phyloP scores from a whole-genome alignment of 2,113 vertebrate species.

The Saimiri boliviensis region DNA sequence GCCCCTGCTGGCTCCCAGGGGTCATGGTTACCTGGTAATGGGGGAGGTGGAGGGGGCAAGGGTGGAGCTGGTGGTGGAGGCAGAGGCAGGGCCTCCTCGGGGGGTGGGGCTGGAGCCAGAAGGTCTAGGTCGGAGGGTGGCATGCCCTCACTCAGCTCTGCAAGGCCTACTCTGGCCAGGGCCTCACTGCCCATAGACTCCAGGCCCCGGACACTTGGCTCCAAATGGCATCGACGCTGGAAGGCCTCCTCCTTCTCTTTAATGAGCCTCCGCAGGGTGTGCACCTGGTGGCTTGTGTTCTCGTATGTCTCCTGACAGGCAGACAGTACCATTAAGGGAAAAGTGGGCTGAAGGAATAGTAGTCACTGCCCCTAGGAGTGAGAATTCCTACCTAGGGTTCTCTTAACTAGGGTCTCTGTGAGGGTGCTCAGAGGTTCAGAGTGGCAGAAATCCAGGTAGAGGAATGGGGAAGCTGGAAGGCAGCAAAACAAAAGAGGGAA shows the following conservation, averaged over 20 bases:
- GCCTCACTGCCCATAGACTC: constrained; percentile 84
- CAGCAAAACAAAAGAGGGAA: not conserved
- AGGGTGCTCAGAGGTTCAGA: not conserved
- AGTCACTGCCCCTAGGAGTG: not conserved
- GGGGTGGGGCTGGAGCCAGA: constrained; percentile 55
- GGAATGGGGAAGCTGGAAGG: not conserved
- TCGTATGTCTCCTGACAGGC: constrained; percentile 92
- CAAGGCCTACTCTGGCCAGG: constrained; percentile 85
- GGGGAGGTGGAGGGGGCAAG: constrained; percentile 84
- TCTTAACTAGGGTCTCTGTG: not conserved
- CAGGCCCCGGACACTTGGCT: constrained; percentile 87
- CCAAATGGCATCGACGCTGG: constrained; percentile 89
- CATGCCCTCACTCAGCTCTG: constrained; percentile 85
- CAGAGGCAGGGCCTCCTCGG: constrained; percentile 84
- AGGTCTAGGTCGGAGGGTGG: constrained; percentile 71
- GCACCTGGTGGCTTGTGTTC: constrained; percentile 93
- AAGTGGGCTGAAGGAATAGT: not conserved
- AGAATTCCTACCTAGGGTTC: not conserved
- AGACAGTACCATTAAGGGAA: constrained; percentile 59
- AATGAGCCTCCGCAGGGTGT: constrained; percentile 93
- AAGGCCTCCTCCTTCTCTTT: constrained; percentile 96
- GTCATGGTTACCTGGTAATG: constrained; percentile 81
- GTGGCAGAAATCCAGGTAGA: not conserved
- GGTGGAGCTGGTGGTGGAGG: constrained; percentile 91
- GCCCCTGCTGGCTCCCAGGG: not conserved